Evolutionary conservation across 2,888 invertebrate species (phyloP).

Genomic region (Polyommatus icarus): DNA sequence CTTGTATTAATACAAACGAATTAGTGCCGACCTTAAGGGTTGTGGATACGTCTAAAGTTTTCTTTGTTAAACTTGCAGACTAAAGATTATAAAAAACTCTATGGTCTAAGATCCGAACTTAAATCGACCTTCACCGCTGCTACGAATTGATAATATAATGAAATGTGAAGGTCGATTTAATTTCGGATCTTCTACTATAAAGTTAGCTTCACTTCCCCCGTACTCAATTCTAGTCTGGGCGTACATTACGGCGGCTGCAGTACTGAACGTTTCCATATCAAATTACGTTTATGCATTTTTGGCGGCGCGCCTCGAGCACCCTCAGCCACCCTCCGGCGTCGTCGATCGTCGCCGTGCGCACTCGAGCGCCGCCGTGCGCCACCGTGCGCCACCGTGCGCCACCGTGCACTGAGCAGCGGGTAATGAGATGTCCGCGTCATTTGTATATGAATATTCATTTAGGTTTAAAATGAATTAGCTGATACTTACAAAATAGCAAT

Average conservation of each 20-base stretch:
- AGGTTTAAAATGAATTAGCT: not conserved
- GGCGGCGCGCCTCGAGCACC: not conserved
- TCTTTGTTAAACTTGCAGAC: too few species aligned
- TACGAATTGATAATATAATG: too few species aligned
- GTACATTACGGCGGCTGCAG: not conserved
- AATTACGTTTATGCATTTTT: slow-evolving; percentile 30
- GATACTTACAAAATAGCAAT: too few species aligned
- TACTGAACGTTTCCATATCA: not conserved
- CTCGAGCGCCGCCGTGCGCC: not conserved
- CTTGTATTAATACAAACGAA: too few species aligned
- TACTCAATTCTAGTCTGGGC: not conserved
- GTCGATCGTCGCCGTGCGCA: not conserved
- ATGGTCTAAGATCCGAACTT: too few species aligned
- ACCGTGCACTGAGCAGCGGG: not conserved
- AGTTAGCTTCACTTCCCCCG: not conserved
- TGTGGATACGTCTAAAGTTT: too few species aligned
- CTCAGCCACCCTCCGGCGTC: not conserved
- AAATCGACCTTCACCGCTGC: too few species aligned
- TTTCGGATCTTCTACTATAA: too few species aligned
- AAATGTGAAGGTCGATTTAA: too few species aligned
- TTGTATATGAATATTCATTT: slow-evolving; percentile 35
- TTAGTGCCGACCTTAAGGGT: too few species aligned
- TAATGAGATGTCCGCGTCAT: slow-evolving; percentile 33
- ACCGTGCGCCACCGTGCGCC: not conserved
- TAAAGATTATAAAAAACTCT: too few species aligned